A percentile compares a stretch with the other conserved stretches of the same genome.
These are phyloP conservation scores for Pteronotus mesoamericanus DNA, from an alignment of 2,797 vertebrate genomes.

Conservation along the genomic window DNA sequence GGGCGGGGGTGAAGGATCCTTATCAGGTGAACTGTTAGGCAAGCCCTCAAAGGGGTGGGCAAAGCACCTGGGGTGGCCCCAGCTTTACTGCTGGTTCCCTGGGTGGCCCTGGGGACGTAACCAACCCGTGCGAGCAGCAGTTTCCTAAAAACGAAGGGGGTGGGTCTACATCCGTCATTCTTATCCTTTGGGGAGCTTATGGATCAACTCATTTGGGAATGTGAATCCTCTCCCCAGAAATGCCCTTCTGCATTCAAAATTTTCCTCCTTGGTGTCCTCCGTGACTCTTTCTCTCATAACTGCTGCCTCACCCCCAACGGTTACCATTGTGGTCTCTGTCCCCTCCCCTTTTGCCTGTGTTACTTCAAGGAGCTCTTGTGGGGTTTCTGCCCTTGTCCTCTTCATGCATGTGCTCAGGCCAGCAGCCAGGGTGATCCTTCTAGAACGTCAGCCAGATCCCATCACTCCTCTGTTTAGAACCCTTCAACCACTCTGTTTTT, in stretches of 20 bases:
- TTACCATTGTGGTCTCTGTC: background rate
- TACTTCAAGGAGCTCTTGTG: background rate
- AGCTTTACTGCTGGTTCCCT: background rate
- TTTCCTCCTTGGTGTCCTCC: background rate
- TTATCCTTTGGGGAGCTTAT: background rate
- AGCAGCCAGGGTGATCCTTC: background rate
- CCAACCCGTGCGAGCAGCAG: background rate
- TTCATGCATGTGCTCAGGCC: background rate
- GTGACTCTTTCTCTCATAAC: background rate
- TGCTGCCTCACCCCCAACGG: background rate
- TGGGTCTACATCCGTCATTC: background rate
- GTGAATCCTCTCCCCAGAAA: background rate
- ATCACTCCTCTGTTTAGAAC: background rate
- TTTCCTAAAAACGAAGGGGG: background rate
- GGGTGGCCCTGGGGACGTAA: background rate
- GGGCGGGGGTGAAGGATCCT: background rate
- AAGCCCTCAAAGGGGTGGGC: fast-evolving
- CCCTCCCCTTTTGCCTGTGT: background rate
- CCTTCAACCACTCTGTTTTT: background rate
- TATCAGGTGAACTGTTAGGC: background rate
- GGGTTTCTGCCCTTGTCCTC: background rate
- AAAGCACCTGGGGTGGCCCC: background rate
- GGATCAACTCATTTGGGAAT: background rate
- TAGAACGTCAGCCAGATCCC: background rate
- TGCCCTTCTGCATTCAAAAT: background rate